Percentiles rank a stretch among this genome's conserved stretches.
Evolutionary conservation across 2,113 vertebrate genomes (phyloP).

Genomic region (Lampris incognitus): DNA sequence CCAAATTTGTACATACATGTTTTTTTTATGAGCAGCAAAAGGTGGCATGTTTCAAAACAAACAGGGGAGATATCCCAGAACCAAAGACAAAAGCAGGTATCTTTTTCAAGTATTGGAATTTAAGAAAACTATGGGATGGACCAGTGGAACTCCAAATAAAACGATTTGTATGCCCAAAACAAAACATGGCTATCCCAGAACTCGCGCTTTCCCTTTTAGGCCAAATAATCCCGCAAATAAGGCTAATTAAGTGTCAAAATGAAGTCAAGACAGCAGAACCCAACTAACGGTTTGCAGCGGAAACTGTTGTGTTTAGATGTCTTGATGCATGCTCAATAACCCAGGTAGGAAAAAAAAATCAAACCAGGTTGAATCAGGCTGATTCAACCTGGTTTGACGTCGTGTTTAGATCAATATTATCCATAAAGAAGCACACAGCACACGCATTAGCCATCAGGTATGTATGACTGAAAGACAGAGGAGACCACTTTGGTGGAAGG

Average conservation of each 20-base stretch:
- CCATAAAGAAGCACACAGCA: conserved; percentile 15
- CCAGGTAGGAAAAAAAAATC: too few relatives aligned
- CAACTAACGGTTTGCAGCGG: conserved; percentile 12
- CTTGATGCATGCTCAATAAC: too few relatives aligned
- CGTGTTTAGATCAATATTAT: too few relatives aligned
- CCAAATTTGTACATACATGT: conserved; percentile 84
- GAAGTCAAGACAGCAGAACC: conserved; percentile 81
- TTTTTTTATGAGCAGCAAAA: conserved; percentile 83
- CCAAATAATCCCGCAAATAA: conserved; percentile 72
- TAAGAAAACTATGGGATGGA: conserved; percentile 40
- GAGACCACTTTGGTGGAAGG: conserved; percentile 9
- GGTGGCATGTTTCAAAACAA: conserved; percentile 80
- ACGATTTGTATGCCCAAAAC: conserved; percentile 19
- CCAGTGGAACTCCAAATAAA: conserved; percentile 27
- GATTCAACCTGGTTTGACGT: too few relatives aligned
- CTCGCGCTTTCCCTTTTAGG: background rate
- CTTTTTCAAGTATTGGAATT: conserved; percentile 64
- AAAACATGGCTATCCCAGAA: conserved; percentile 15
- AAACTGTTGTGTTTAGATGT: conserved; percentile 14
- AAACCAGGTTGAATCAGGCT: too few relatives aligned
- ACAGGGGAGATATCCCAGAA: conserved; percentile 76
- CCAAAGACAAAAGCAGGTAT: conserved; percentile 67
- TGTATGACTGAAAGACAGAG: background rate
- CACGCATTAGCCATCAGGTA: conserved; percentile 14
- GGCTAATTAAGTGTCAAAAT: conserved; percentile 76